phyloP scores from a whole-genome alignment of 2,797 vertebrate genomes.

The Pangasius macronema region DNA sequence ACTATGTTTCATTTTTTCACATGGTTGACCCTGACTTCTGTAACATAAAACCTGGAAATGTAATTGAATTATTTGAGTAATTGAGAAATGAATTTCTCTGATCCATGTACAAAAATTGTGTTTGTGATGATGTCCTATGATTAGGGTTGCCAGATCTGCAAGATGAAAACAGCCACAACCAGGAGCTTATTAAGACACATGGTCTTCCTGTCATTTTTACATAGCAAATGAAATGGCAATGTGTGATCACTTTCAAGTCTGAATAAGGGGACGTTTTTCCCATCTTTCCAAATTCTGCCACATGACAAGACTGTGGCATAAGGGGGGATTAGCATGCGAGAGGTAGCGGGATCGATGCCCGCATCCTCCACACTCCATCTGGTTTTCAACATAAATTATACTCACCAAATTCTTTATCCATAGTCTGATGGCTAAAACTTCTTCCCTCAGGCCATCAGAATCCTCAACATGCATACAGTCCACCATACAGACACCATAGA shows the following conservation, averaged over 20 bases:
- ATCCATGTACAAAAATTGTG: background rate
- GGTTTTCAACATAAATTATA: too few relatives aligned
- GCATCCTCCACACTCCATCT: too few relatives aligned
- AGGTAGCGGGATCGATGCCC: too few relatives aligned
- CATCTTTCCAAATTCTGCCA: background rate
- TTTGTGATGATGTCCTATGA: background rate
- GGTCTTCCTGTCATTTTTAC: background rate
- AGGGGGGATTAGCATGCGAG: too few relatives aligned
- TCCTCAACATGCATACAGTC: too few relatives aligned
- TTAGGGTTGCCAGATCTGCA: background rate
- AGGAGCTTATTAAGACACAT: background rate
- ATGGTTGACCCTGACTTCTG: background rate
- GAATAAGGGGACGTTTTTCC: background rate
- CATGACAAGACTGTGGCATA: too few relatives aligned
- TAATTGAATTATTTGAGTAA: too few relatives aligned
- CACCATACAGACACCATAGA: too few relatives aligned
- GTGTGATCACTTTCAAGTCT: background rate
- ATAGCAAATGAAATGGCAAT: background rate
- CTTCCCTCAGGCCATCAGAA: too few relatives aligned
- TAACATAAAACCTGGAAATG: background rate
- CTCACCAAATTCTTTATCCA: too few relatives aligned
- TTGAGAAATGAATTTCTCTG: background rate
- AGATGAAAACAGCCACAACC: background rate
- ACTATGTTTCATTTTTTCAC: background rate
- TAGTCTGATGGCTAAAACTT: too few relatives aligned